Evolutionary conservation across 1,140 invertebrate species (phyloP).

Genomic region (Ephestia elutella): DNA sequence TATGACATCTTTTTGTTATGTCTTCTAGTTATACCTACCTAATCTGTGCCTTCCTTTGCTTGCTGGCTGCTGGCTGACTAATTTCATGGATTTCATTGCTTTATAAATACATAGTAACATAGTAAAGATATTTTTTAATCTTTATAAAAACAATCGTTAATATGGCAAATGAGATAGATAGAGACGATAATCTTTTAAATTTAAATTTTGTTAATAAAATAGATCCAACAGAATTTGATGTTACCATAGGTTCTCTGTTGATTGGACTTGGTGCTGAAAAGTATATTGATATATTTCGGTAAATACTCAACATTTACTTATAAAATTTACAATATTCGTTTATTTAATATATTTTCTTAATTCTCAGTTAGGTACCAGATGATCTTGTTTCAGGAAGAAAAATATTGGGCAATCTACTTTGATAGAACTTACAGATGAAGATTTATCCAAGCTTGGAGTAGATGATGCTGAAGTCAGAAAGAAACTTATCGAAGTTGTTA

Average conservation of each 20-base stretch:
- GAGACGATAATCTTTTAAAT: neutral
- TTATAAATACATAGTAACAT: too few relatives aligned
- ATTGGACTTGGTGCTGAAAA: conserved; percentile 56
- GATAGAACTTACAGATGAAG: conserved; percentile 59
- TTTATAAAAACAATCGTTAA: neutral
- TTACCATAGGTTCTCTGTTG: conserved; percentile 52
- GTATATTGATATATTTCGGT: conserved; percentile 65
- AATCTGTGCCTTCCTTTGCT: too few relatives aligned
- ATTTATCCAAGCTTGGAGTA: conserved; percentile 60
- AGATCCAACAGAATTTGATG: conserved; percentile 56
- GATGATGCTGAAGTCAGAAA: conserved; percentile 47
- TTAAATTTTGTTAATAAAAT: conserved; percentile 25
- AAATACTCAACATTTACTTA: conserved; percentile 10
- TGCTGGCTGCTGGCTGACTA: too few relatives aligned
- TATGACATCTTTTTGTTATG: too few relatives aligned
- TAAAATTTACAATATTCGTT: neutral
- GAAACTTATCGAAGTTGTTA: conserved; percentile 51
- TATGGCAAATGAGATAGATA: neutral
- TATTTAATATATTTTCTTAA: neutral
- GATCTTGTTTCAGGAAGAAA: conserved; percentile 41
- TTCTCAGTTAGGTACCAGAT: neutral
- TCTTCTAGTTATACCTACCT: too few relatives aligned
- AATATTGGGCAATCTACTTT: conserved; percentile 62
- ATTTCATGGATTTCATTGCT: too few relatives aligned
- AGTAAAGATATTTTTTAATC: too few relatives aligned